Evolutionary conservation across 1,140 invertebrate genomes (phyloP).

Genomic region (Oedothorax gibbosus): DNA sequence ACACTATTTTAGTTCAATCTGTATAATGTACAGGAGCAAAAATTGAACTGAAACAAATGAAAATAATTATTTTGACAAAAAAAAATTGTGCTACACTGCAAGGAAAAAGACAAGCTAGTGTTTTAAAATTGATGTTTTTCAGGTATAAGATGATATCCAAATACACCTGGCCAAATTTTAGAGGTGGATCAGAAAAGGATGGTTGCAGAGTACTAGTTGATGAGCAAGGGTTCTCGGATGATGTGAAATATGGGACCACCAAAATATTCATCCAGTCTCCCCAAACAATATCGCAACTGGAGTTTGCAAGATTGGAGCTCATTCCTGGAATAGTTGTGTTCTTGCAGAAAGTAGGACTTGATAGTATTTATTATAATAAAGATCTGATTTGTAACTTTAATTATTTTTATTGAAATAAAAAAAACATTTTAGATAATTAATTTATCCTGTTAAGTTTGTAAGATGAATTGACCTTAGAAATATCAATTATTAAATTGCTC

Average conservation of each 20-base stretch:
- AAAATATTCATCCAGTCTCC: constrained; percentile 94
- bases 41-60: too few species aligned
- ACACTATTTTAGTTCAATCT: too few species aligned
- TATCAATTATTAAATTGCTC: background rate
- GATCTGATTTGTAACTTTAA: background rate
- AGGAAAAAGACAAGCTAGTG: background rate
- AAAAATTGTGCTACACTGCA: too few species aligned
- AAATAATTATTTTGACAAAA: too few species aligned
- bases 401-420: background rate
- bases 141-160: constrained; percentile 81
- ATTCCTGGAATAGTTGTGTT: constrained; percentile 91
- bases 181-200: constrained; percentile 79
- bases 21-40: too few species aligned
- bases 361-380: background rate
- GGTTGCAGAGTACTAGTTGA: constrained; percentile 85
- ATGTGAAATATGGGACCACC: constrained; percentile 90
- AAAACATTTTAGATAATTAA: background rate
- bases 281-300: constrained; percentile 87
- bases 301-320: constrained; percentile 76
- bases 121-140: background rate
- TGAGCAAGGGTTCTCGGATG: constrained; percentile 80
- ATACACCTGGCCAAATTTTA: constrained; percentile 88
- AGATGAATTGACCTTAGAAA: background rate
- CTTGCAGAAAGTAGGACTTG: constrained; percentile 82
- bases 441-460: too few species aligned